Percentiles rank a stretch among this genome's conserved stretches.
Evolutionary conservation across 2,888 invertebrate genomes (phyloP).

Genomic region (Hemistola chrysoprasaria): DNA sequence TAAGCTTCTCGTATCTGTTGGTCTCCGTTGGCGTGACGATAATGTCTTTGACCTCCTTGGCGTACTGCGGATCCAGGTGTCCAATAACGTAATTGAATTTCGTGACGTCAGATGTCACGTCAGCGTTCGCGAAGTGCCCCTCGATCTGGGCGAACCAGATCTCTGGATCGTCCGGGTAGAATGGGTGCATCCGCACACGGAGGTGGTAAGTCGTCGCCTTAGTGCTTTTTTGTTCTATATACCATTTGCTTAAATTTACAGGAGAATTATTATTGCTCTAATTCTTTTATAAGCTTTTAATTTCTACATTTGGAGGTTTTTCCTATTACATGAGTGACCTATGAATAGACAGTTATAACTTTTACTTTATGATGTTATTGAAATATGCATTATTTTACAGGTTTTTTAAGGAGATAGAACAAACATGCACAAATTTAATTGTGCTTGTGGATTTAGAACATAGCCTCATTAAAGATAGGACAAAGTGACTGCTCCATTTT

Average conservation of each 20-base stretch:
- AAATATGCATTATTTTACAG: constrained; percentile 6
- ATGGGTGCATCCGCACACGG: constrained; percentile 1
- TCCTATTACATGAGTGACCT: constrained; percentile 5
- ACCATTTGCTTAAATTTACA: too few species aligned
- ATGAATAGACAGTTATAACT: constrained; percentile 4
- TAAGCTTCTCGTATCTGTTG: too few species aligned
- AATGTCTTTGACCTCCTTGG: too few species aligned
- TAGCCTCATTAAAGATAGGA: constrained; percentile 8
- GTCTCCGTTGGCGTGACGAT: too few species aligned
- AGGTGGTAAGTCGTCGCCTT: too few species aligned
- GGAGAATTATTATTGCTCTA: not conserved
- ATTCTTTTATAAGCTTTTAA: constrained; percentile 2
- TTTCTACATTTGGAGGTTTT: constrained; percentile 6
- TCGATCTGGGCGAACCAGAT: not conserved
- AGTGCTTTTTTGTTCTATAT: too few species aligned
- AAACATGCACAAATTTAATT: constrained; percentile 7
- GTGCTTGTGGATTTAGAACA: constrained; percentile 5
- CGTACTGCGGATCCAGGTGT: too few species aligned
- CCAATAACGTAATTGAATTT: not conserved
- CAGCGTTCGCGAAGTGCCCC: not conserved
- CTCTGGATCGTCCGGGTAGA: constrained; percentile 3
- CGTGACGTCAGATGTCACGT: not conserved
- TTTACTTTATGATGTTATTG: constrained; percentile 4
- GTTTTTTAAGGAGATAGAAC: constrained; percentile 7
- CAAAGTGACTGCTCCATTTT: constrained; percentile 7